Conservation (phyloP, 35 echinoderm and acorn worm genomes). For the Eucidaris tribuloides region DNA sequence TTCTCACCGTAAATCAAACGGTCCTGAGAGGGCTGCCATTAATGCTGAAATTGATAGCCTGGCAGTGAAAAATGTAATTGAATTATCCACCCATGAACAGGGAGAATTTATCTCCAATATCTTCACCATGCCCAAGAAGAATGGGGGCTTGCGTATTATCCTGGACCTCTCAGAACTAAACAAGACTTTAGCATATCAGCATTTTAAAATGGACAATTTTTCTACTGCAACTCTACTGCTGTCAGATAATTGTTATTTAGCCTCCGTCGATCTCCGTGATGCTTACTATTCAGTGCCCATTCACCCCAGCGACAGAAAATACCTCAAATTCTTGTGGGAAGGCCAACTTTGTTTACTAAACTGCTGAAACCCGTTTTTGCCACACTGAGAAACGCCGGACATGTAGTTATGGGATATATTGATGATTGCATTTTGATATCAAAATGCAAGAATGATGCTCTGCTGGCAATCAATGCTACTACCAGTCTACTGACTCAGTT, state of each 20-base stretch:
- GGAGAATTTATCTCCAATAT: slow-evolving; percentile 42
- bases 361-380: slow-evolving; percentile 48
- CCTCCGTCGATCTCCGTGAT: slow-evolving; percentile 52
- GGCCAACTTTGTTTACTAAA: slow-evolving; percentile 31
- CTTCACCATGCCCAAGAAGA: slow-evolving; percentile 43
- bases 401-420: slow-evolving; percentile 49
- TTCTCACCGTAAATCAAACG: too few species aligned
- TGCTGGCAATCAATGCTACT: background rate
- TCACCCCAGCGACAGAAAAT: slow-evolving; percentile 17
- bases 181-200: slow-evolving; percentile 17
- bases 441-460: background rate
- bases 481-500: background rate
- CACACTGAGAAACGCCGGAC: slow-evolving; percentile 1
- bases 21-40: background rate
- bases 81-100: background rate
- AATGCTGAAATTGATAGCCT: too few species aligned
- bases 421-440: slow-evolving; percentile 41
- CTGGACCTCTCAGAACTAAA: slow-evolving; percentile 31
- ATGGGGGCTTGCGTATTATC: slow-evolving; percentile 16
- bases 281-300: slow-evolving; percentile 46
- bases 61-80: background rate
- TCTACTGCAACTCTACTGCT: too few species aligned
- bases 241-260: too few species aligned
- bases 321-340: slow-evolving; percentile 62
- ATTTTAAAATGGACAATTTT: too few species aligned